Evolutionary conservation across 2,797 vertebrate species (phyloP).

Genomic region (Tarsius wallacei): DNA sequence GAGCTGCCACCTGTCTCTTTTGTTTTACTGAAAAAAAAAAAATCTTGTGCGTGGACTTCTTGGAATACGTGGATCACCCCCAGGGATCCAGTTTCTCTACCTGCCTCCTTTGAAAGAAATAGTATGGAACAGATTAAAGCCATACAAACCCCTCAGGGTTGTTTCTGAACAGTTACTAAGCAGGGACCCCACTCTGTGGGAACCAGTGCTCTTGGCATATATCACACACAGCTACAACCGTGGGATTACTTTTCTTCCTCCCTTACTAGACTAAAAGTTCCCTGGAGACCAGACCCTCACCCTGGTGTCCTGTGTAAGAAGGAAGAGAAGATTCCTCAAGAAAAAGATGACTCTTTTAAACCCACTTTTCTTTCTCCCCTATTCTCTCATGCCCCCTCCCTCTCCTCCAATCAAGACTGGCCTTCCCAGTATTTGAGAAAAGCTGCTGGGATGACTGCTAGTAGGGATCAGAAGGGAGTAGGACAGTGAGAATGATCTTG

Average conservation of each 20-base stretch:
- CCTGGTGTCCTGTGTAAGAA: not conserved
- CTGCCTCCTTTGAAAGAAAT: constrained; percentile 14
- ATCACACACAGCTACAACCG: not conserved
- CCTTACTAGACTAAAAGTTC: not conserved
- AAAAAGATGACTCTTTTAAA: constrained; percentile 24
- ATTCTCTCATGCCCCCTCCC: not conserved
- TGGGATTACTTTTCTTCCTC: not conserved
- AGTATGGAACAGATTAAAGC: constrained; percentile 3
- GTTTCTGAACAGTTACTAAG: not conserved
- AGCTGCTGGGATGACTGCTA: not conserved
- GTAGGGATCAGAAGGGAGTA: not conserved
- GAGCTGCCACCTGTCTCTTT: not conserved
- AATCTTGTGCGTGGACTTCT: not conserved
- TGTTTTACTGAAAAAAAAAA: constrained; percentile 44
- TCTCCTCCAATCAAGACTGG: not conserved
- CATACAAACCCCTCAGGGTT: not conserved
- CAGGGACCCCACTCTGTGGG: not conserved
- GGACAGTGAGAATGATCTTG: not conserved
- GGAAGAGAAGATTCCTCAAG: not conserved
- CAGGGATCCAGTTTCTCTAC: not conserved
- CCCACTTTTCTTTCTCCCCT: not conserved
- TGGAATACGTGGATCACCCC: not conserved
- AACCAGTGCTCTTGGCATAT: not conserved
- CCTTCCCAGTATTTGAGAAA: not conserved
- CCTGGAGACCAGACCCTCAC: not conserved